Evolutionary conservation across 2,888 invertebrate species (phyloP).

Genomic region (Gari tellinella): DNA sequence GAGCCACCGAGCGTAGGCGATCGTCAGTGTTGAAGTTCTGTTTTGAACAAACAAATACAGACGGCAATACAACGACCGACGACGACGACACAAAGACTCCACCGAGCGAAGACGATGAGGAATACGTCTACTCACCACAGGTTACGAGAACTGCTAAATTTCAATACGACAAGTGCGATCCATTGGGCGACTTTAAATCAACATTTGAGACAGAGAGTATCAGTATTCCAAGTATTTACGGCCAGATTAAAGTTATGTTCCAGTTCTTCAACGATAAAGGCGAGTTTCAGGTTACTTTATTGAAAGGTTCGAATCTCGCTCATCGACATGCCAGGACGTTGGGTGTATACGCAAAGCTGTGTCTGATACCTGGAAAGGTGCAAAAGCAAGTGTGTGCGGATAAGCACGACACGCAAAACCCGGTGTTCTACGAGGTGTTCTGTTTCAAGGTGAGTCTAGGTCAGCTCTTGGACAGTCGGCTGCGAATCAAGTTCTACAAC

Average conservation of each 20-base stretch:
- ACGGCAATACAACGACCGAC: background rate
- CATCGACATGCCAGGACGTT: constrained; percentile 6
- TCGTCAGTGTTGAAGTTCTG: constrained; percentile 28
- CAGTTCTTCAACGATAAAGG: constrained; percentile 35
- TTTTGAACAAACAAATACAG: constrained; percentile 1
- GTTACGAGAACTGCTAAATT: constrained; percentile 17
- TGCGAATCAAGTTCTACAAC: constrained; percentile 45
- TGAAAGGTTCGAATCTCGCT: constrained; percentile 25
- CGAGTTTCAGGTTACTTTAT: constrained; percentile 31
- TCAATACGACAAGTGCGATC: background rate
- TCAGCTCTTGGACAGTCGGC: constrained; percentile 25
- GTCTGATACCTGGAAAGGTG: constrained; percentile 40
- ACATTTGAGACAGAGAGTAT: constrained; percentile 37
- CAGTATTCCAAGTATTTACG: constrained; percentile 33
- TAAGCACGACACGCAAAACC: constrained; percentile 35
- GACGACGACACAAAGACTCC: no score
- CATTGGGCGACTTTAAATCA: constrained; percentile 22
- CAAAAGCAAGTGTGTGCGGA: constrained; percentile 20
- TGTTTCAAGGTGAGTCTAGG: constrained; percentile 26
- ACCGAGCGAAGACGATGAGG: background rate
- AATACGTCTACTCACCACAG: constrained; percentile 27
- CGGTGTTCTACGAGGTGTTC: constrained; percentile 43
- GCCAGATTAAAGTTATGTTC: constrained; percentile 49
- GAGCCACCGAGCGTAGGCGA: constrained; percentile 15
- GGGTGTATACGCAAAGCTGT: constrained; percentile 33